phyloP scores from a whole-genome alignment of 2,797 vertebrate genomes.

The Chloroceryle amazona region DNA sequence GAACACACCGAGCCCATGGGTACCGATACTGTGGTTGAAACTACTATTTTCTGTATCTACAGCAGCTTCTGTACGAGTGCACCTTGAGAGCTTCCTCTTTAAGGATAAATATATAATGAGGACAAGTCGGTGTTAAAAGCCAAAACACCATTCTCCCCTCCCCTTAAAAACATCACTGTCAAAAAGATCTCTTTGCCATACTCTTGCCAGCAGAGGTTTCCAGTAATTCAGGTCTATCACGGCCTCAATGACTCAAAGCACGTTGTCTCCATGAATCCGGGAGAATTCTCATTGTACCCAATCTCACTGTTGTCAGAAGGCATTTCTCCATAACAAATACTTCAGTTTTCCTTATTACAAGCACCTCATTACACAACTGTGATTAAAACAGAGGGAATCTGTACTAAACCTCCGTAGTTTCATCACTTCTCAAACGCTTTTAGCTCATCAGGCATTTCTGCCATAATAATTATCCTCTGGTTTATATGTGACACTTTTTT shows the following conservation, averaged over 20 bases:
- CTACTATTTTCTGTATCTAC: not conserved
- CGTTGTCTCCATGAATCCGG: fast-evolving
- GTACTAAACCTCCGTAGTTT: not conserved
- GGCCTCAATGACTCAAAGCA: not conserved
- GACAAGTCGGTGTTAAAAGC: not conserved
- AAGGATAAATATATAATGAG: not conserved
- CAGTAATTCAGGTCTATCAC: not conserved
- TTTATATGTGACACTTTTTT: not conserved
- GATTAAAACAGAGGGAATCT: not conserved
- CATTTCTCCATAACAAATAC: not conserved
- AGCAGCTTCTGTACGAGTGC: not conserved
- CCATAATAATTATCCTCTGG: not conserved
- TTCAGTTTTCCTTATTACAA: not conserved
- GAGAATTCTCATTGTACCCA: not conserved
- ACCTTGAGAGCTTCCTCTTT: not conserved
- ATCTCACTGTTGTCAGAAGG: not conserved
- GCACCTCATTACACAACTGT: not conserved
- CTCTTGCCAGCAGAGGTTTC: not conserved
- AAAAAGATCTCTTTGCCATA: not conserved
- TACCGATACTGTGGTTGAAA: not conserved
- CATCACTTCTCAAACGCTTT: not conserved
- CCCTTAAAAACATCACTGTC: not conserved
- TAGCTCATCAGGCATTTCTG: not conserved
- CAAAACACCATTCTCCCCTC: not conserved
- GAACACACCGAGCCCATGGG: not conserved